Base-by-base conservation (phyloP, 2,888 invertebrate genomes). In the Drosophila borborema region DNA sequence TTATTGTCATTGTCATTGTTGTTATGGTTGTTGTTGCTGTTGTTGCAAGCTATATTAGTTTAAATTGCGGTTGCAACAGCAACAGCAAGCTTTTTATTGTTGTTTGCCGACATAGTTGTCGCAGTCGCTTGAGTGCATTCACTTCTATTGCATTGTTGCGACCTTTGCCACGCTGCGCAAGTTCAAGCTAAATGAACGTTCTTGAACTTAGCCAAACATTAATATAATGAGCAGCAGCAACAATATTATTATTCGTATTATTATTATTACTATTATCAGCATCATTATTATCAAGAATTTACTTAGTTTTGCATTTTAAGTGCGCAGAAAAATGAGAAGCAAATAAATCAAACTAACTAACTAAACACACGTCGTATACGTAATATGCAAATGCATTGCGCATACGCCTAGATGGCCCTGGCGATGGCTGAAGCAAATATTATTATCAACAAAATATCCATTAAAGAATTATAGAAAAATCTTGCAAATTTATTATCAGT, bases 131-230 rank as follows among this genome's bases (percentile, higher is more conserved):
- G 87, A 76, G 81, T 91, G 86, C 86, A 90, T 90, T 90, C 78
- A 83, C 82, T 81, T 91, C 91, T 90, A 91, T 84, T 89, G 79
- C 89, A 76, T 77, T 82, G 61, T n/a, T 40, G 73, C 77, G 91
- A 91, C 91, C 90, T 90, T 90, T 90, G 54, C 34, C 4, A 18
- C 18, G 51, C 51, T 12, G 31, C 36, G 73, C 91, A 90, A 90
- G 91, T 91, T 90, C 91, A 91, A 79, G 82, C 62, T 72, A 53
- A 83, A 83, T 54, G 90, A 82, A 86, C 90, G 86, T 89, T 72
- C 90, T 89, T 90, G 89, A 86, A 86, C 90, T 74, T 67, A 48
- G 28, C 54, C 43, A 18, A 59, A 41, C 56, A 54, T 46, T 55
- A 54, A 38, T 23, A 14, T 38, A 34, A 51, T 51, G 18, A 51